Conservation (phyloP, 2,113 vertebrate species). For the Pollimyrus isidori region DNA sequence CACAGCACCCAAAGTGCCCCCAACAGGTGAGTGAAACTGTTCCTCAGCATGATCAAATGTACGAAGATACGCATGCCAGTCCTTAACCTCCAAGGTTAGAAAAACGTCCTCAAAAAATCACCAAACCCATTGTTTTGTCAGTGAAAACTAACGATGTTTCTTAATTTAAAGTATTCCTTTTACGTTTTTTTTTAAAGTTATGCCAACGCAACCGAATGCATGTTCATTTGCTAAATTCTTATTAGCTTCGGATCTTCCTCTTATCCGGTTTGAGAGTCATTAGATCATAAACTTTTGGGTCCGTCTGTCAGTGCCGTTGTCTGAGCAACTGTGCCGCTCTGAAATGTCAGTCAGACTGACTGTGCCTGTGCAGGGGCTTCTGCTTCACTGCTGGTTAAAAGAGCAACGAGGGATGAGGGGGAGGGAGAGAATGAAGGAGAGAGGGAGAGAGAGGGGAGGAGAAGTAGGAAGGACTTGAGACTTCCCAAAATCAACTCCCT, state of each 20-base stretch:
- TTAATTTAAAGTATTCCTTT: neutral
- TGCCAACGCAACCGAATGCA: conserved; percentile 36
- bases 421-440: conserved; percentile 7
- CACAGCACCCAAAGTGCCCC: conserved; percentile 48
- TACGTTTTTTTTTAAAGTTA: conserved; percentile 18
- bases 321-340: conserved; percentile 1
- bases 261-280: neutral
- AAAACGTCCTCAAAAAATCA: conserved; percentile 27
- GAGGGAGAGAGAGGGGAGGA: conserved; percentile 33
- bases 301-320: conserved; percentile 14
- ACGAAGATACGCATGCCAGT: conserved; percentile 4
- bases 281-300: neutral
- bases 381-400: conserved; percentile 43
- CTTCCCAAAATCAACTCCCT: conserved; percentile 45
- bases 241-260: neutral
- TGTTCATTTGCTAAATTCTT: conserved; percentile 26
- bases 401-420: conserved; percentile 11
- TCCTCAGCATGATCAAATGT: conserved; percentile 49
- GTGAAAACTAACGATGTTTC: neutral
- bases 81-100: conserved; percentile 25
- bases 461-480: conserved; percentile 31
- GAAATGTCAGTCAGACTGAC: neutral
- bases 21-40: conserved; percentile 51
- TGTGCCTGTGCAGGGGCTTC: conserved; percentile 10
- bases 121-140: conserved; percentile 42